Percentiles rank a stretch among this genome's conserved stretches.
phyloP scores from a whole-genome alignment of 1,140 invertebrate genomes.

The Spodoptera litura region DNA sequence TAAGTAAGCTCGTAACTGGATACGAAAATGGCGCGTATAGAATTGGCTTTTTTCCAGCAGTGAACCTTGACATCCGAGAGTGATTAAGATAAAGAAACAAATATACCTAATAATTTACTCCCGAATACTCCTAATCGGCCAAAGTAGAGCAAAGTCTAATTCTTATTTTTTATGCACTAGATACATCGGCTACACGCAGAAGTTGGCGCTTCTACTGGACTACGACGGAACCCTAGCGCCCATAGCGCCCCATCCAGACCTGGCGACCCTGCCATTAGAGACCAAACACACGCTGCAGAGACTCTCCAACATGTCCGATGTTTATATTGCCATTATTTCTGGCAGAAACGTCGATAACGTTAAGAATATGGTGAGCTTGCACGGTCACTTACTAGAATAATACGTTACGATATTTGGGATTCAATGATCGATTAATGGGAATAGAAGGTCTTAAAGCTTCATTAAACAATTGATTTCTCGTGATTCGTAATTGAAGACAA shows the following conservation, averaged over 20 bases:
- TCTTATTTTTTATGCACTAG: conserved; percentile 73
- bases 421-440: too few relatives aligned
- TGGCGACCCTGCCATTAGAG: conserved; percentile 93
- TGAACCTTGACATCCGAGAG: too few relatives aligned
- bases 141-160: neutral
- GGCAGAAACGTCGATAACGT: conserved; percentile 95
- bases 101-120: too few relatives aligned
- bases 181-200: conserved; percentile 94
- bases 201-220: conserved; percentile 94
- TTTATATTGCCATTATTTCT: conserved; percentile 95
- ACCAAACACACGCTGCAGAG: conserved; percentile 94
- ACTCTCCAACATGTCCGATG: conserved; percentile 94
- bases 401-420: too few relatives aligned
- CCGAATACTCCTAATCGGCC: too few relatives aligned
- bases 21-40: too few relatives aligned
- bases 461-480: neutral
- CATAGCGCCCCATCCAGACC: conserved; percentile 95
- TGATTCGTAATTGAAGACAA: neutral
- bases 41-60: too few relatives aligned
- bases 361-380: conserved; percentile 91
- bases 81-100: too few relatives aligned
- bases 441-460: too few relatives aligned
- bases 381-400: neutral
- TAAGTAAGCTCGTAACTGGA: too few relatives aligned
- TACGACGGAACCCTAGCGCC: conserved; percentile 96